Percentiles rank a stretch among this genome's conserved stretches.
These are phyloP conservation scores for Tricholauxania praeusta DNA, from an alignment of 2,888 invertebrate species.

Conservation along the genomic window DNA sequence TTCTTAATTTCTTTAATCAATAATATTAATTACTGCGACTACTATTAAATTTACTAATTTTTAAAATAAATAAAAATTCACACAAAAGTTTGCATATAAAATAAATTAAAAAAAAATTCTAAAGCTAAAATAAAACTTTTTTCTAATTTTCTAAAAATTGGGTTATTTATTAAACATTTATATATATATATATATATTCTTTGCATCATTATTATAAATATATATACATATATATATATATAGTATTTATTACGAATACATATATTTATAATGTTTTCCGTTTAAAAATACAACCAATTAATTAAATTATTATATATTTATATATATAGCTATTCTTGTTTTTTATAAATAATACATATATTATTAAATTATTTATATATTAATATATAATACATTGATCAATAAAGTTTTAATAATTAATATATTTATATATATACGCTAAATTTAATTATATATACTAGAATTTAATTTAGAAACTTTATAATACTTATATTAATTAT, in stretches of 20 bases:
- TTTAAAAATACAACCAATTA: slow-evolving; percentile 40
- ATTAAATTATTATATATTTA: slow-evolving; percentile 46
- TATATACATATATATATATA: slow-evolving; percentile 31
- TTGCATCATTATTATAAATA: slow-evolving; percentile 1
- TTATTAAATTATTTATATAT: slow-evolving; percentile 52
- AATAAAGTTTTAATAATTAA: slow-evolving; percentile 50
- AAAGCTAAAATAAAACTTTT: slow-evolving; percentile 70
- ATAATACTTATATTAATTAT: slow-evolving; percentile 38
- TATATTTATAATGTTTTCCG: slow-evolving; percentile 33
- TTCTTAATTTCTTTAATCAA: slow-evolving; percentile 73
- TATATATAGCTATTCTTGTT: slow-evolving; percentile 47
- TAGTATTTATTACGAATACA: slow-evolving; percentile 29
- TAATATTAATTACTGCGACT: slow-evolving; percentile 70
- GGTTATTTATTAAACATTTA: slow-evolving; percentile 3
- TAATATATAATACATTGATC: slow-evolving; percentile 45
- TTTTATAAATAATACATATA: slow-evolving; percentile 54
- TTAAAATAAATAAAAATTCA: slow-evolving; percentile 67
- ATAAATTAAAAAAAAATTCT: slow-evolving; percentile 70
- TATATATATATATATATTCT: too few relatives aligned
- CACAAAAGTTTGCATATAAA: slow-evolving; percentile 72
- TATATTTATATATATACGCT: slow-evolving; percentile 51
- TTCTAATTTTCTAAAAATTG: slow-evolving; percentile 45
- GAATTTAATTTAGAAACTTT: slow-evolving; percentile 44
- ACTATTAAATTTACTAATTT: slow-evolving; percentile 60
- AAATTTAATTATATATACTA: slow-evolving; percentile 53